Evolutionary conservation across 2,888 invertebrate genomes (phyloP).

Genomic region (Chymomyza fuscimana): DNA sequence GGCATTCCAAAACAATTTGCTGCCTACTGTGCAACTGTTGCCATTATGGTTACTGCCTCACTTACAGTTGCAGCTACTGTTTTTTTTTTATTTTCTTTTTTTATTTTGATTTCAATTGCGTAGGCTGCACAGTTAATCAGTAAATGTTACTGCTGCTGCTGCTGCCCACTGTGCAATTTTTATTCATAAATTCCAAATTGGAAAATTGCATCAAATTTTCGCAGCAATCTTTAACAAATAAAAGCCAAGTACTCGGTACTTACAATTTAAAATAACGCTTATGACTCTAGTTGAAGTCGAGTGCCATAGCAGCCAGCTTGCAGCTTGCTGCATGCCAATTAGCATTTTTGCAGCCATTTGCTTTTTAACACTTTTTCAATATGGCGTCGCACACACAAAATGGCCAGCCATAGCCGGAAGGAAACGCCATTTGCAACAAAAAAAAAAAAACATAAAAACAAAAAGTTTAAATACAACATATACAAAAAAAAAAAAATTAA

Average conservation of each 20-base stretch:
- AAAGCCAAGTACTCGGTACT: not conserved
- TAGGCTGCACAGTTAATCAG: constrained; percentile 30
- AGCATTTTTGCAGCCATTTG: not conserved
- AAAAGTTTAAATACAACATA: constrained; percentile 10
- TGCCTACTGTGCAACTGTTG: constrained; percentile 61
- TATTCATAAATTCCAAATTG: constrained; percentile 75
- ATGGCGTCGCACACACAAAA: constrained; percentile 15
- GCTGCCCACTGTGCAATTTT: constrained; percentile 52
- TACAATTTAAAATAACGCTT: not conserved
- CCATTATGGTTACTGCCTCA: constrained; percentile 3
- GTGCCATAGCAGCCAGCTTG: not conserved
- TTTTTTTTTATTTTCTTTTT: not conserved
- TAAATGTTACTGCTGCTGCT: constrained; percentile 12
- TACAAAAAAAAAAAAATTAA: constrained; percentile 10
- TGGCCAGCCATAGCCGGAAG: constrained; percentile 3
- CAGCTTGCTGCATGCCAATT: not conserved
- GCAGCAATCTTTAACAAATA: constrained; percentile 42
- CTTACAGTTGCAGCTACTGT: constrained; percentile 20
- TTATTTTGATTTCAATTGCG: constrained; percentile 11
- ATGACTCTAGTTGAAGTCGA: not conserved
- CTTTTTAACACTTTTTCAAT: constrained; percentile 10
- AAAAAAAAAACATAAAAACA: constrained; percentile 4
- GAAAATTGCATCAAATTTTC: constrained; percentile 69
- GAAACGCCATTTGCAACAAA: constrained; percentile 8
- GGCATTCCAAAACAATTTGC: constrained; percentile 72